A percentile compares a stretch with the other conserved stretches of the same genome.
These are phyloP conservation scores for Gortyna flavago DNA, from an alignment of 2,888 invertebrate species.

Conservation along the genomic window DNA sequence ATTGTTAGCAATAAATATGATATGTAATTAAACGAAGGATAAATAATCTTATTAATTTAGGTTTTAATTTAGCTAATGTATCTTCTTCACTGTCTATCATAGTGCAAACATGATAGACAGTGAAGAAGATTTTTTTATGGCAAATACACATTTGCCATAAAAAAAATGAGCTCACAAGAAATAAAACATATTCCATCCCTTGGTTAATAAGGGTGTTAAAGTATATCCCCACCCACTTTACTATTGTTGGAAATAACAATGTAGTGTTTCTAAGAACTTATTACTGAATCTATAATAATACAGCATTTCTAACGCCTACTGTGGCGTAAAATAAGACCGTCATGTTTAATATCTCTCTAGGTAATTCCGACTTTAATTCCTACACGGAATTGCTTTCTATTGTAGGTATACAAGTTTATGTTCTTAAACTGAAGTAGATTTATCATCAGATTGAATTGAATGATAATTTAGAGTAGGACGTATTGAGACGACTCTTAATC, in stretches of 20 bases:
- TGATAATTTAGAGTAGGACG: not conserved
- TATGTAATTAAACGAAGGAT: not conserved
- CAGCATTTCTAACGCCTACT: constrained; percentile 14
- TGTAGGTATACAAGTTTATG: not conserved
- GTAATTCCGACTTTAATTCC: not conserved
- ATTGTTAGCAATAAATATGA: not conserved
- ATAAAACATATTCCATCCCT: constrained; percentile 30
- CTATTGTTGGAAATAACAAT: constrained; percentile 41
- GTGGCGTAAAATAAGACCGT: not conserved
- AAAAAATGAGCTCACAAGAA: constrained; percentile 14
- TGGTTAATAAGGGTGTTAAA: constrained; percentile 39
- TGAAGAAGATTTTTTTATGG: no score
- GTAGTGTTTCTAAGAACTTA: constrained; percentile 41
- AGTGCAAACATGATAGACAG: no score
- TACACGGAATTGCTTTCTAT: not conserved
- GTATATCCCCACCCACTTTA: constrained; percentile 12
- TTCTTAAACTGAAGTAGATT: not conserved
- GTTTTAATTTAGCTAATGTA: not conserved
- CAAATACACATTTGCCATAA: constrained; percentile 5
- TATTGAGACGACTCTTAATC: not conserved
- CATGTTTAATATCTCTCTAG: not conserved
- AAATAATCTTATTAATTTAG: not conserved
- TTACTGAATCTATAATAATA: constrained; percentile 37
- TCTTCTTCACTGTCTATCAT: not conserved
- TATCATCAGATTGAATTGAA: not conserved